phyloP scores from a whole-genome alignment of 1,140 invertebrate genomes.

The Palaemon carinicauda region DNA sequence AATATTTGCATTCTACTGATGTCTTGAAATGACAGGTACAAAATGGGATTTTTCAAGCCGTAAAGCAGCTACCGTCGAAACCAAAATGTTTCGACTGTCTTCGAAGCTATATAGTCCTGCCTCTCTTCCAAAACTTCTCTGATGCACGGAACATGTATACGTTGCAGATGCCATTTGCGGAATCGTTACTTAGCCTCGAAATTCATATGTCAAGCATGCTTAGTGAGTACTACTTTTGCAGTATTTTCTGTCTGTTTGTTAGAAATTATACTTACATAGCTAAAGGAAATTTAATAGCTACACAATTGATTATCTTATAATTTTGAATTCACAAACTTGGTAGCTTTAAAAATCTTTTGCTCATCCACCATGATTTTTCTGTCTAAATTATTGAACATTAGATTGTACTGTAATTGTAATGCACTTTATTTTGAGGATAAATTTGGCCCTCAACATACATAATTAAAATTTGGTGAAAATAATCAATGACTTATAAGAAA shows the following conservation, averaged over 20 bases:
- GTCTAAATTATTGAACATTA: too few species aligned
- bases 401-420: too few species aligned
- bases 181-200: slow-evolving; percentile 5
- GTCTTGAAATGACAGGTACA: slow-evolving; percentile 7
- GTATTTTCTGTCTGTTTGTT: slow-evolving; percentile 3
- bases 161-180: slow-evolving; percentile 32
- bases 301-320: too few species aligned
- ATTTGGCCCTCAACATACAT: too few species aligned
- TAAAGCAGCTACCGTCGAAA: neutral
- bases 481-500: too few species aligned
- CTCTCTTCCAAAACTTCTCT: slow-evolving; percentile 21
- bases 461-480: too few species aligned
- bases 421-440: too few species aligned
- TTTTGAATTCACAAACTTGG: too few species aligned
- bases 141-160: slow-evolving; percentile 4
- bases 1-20: too few species aligned
- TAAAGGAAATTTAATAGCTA: too few species aligned
- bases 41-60: neutral
- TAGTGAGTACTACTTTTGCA: neutral
- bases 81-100: neutral
- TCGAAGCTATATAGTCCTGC: slow-evolving; percentile 38
- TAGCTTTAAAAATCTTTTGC: too few species aligned
- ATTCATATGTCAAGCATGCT: neutral
- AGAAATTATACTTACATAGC: neutral
- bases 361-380: too few species aligned